These are phyloP conservation scores for Drosophila subobscura DNA, from an alignment of 1,140 invertebrate species.

Conservation along the genomic window DNA sequence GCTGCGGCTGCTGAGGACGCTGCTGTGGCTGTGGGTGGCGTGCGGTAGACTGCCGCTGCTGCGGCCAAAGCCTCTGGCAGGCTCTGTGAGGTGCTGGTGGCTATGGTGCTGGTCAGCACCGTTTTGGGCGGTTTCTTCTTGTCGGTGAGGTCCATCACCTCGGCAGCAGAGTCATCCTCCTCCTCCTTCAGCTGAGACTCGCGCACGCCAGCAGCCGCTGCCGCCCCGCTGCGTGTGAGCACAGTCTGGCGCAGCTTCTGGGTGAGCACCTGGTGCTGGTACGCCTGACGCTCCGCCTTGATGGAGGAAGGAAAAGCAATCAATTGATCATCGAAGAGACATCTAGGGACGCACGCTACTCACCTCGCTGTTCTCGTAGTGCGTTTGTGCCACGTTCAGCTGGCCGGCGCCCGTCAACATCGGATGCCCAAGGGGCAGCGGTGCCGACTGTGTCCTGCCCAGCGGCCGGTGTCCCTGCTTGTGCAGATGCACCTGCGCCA, in stretches of 20 bases:
- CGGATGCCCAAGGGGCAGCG: slow-evolving; percentile 96
- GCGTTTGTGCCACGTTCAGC: slow-evolving; percentile 83
- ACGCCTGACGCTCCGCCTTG: slow-evolving; percentile 85
- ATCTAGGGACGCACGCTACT: slow-evolving; percentile 6
- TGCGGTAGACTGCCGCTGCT: slow-evolving; percentile 41
- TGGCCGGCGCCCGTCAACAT: slow-evolving; percentile 88
- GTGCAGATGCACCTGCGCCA: slow-evolving; percentile 89
- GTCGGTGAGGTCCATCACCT: slow-evolving; percentile 92
- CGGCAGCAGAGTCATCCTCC: slow-evolving; percentile 86
- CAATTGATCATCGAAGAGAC: too few species aligned
- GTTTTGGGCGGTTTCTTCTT: slow-evolving; percentile 86
- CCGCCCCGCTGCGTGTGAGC: slow-evolving; percentile 88
- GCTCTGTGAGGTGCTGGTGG: slow-evolving; percentile 89
- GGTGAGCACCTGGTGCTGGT: slow-evolving; percentile 85
- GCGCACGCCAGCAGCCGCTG: slow-evolving; percentile 84
- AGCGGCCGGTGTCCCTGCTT: slow-evolving; percentile 91
- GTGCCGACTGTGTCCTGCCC: slow-evolving; percentile 96
- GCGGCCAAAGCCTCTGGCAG: slow-evolving; percentile 67
- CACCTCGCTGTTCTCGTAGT: slow-evolving; percentile 87
- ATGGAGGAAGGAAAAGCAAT: not conserved
- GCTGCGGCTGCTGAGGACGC: slow-evolving; percentile 6
- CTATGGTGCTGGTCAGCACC: slow-evolving; percentile 92
- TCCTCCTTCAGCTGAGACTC: slow-evolving; percentile 86
- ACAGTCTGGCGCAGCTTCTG: slow-evolving; percentile 96
- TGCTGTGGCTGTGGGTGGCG: slow-evolving; percentile 7